These are phyloP conservation scores for Byasa hedistus DNA, from an alignment of 2,888 invertebrate species.

Conservation along the genomic window DNA sequence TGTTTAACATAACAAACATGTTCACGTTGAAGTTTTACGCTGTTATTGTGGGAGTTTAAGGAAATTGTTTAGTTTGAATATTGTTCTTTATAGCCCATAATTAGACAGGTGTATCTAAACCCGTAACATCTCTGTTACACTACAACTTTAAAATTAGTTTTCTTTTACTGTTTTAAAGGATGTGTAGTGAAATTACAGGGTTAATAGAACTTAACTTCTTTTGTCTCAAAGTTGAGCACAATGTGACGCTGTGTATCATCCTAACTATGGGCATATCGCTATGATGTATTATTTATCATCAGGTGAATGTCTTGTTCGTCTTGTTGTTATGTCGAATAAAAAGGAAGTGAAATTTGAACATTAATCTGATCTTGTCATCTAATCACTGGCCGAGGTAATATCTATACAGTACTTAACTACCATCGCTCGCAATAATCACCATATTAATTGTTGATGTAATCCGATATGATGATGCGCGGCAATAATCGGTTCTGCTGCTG, in stretches of 20 bases:
- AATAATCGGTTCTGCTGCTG: no score
- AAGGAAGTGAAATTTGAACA: no score
- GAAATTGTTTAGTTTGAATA: conserved; percentile 6
- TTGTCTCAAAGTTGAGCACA: not conserved
- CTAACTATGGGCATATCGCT: not conserved
- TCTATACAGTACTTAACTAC: no score
- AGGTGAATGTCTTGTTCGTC: not conserved
- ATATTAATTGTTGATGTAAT: no score
- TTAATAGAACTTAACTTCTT: no score
- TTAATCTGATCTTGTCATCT: no score
- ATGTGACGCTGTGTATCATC: not conserved
- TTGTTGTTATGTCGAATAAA: no score
- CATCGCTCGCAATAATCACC: no score
- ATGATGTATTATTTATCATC: not conserved
- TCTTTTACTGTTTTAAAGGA: no score
- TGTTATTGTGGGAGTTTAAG: conserved; percentile 7
- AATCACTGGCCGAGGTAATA: no score
- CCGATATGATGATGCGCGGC: no score
- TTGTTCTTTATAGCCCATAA: conserved; percentile 4
- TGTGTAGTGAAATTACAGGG: not conserved
- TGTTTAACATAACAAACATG: conserved; percentile 24
- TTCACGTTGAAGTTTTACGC: conserved; percentile 18
- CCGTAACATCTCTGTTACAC: not conserved
- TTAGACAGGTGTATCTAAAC: not conserved
- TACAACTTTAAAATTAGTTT: no score